Evolutionary conservation across 1,140 invertebrate species (phyloP).

Genomic region (Drosophila eugracilis): DNA sequence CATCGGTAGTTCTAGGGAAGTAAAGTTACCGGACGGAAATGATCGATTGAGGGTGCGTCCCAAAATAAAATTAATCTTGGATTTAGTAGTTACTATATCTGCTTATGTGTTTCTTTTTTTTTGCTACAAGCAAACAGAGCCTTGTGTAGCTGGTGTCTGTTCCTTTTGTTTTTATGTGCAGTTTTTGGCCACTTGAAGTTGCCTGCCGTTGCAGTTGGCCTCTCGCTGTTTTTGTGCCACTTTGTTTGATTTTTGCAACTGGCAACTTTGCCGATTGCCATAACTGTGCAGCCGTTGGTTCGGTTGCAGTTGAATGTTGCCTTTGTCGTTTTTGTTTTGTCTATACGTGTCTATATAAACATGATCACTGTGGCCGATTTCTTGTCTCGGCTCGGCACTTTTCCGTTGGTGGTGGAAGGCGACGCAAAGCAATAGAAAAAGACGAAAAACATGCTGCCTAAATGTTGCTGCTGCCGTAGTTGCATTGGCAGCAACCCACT

Average conservation of each 20-base stretch:
- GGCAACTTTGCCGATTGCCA: conserved; percentile 67
- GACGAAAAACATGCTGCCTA: conserved; percentile 61
- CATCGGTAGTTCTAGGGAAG: too few species aligned
- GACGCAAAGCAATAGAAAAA: conserved; percentile 38
- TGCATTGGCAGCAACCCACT: conserved; percentile 27
- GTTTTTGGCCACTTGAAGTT: conserved; percentile 12
- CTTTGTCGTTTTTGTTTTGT: conserved; percentile 24
- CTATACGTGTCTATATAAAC: conserved; percentile 76
- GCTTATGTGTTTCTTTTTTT: too few species aligned
- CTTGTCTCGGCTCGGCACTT: conserved; percentile 42
- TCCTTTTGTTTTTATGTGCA: neutral
- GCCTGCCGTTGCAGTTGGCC: conserved; percentile 33
- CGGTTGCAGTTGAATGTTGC: conserved; percentile 21
- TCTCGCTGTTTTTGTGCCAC: conserved; percentile 44
- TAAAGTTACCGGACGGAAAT: too few species aligned
- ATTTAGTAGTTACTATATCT: too few species aligned
- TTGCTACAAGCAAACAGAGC: too few species aligned
- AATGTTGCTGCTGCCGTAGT: conserved; percentile 48
- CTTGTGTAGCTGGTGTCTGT: too few species aligned
- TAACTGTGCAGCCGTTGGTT: conserved; percentile 53
- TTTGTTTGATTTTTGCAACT: conserved; percentile 73
- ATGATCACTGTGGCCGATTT: conserved; percentile 80
- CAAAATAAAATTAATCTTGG: too few species aligned
- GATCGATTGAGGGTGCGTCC: too few species aligned
- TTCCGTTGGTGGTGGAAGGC: conserved; percentile 43